Conservation (phyloP, 2,797 vertebrate genomes). For the Chromobotia macracanthus region DNA sequence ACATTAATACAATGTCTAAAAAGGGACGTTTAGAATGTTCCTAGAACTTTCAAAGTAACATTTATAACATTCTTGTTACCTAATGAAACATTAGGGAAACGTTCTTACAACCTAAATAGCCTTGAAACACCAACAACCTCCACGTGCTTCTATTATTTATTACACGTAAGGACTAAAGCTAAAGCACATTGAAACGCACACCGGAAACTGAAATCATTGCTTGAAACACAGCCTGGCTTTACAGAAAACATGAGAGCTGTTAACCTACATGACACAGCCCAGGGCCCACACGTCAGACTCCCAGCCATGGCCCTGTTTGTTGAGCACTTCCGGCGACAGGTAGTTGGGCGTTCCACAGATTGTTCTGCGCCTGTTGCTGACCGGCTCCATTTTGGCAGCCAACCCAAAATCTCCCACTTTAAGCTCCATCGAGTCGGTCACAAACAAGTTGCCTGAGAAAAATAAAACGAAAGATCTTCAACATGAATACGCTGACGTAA, state of each 20-base stretch:
- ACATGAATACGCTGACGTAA: not conserved
- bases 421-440: conserved; percentile 95
- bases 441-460: conserved; percentile 92
- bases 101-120: too few relatives aligned
- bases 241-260: not conserved
- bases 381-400: conserved; percentile 93
- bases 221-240: too few relatives aligned
- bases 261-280: conserved; percentile 98
- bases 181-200: not conserved
- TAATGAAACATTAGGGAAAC: too few relatives aligned
- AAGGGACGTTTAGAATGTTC: too few relatives aligned
- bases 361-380: conserved; percentile 92
- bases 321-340: conserved; percentile 97
- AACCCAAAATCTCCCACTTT: conserved; percentile 98
- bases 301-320: conserved; percentile 97
- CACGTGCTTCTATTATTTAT: not conserved
- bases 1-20: too few relatives aligned
- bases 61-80: too few relatives aligned
- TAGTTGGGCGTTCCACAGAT: conserved; percentile 99
- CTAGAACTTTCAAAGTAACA: too few relatives aligned
- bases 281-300: conserved; percentile 98
- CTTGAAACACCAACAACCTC: too few relatives aligned
- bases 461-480: not conserved
- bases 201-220: too few relatives aligned
- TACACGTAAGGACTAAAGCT: not conserved